Base-by-base conservation (phyloP, 2,888 invertebrate species). In the Parnassius orleans region DNA sequence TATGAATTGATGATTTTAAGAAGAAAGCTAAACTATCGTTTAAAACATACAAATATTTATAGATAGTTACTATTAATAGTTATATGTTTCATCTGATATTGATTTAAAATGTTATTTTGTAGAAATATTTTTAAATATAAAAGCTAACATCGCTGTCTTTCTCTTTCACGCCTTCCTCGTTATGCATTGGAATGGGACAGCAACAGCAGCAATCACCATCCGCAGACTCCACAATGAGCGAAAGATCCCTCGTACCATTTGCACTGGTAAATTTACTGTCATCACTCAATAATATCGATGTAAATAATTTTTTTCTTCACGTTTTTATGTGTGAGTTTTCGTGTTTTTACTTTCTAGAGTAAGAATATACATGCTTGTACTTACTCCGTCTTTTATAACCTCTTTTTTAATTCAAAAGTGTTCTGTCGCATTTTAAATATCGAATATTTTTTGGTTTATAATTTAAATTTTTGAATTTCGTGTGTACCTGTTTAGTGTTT, bases 201-300 rank as follows among this genome's bases (percentile, higher is more conserved):
- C 89, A 89, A 77, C 91, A 90, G 69, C 88, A 89, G 73, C 92
- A 92, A 68, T 92, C 92, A 1, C 92, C 92, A 14, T 92, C 92
- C 48, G 92, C 92, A 15, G 92, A 92, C 76, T 92, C 92, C 9
- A 92, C 92, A 11, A 91, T 92, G 91, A 92, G 92, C 83, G 92
- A 92, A 78, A 75, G 92, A 70, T 92, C 92, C 15, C 83, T 90
- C 65, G 90, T 90, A 66, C 92, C 92, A 54, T 92, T 87, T 83
- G 90, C 87, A 76, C 84, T 92, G 92, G 92, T 92, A 92, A 92
- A 86, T 88, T 87, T 87, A 84, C 83, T 87, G 79, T 83, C 84
- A 74, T 77, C 80, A 74, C 77, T 86, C 81, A 88, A 78, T 87
- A 86, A 87, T 79, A 75, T 87, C 78, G 84, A 86, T 87, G 86